phyloP scores from a whole-genome alignment of 1,140 invertebrate genomes.

The Littorina saxatilis region DNA sequence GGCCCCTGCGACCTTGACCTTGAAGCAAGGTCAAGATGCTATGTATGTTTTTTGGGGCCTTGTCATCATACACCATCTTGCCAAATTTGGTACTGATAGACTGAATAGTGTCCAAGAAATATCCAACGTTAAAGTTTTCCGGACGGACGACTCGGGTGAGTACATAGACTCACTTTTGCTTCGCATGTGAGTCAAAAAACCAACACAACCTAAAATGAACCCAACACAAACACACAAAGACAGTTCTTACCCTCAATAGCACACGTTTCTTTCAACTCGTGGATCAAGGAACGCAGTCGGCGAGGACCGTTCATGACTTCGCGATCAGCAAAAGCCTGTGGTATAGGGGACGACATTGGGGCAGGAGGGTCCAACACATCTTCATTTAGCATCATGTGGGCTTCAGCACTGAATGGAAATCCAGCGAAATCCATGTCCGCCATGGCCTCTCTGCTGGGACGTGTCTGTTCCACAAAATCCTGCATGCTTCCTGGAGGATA shows the following conservation, averaged over 20 bases:
- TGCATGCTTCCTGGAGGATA: not conserved
- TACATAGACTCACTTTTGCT: too few species aligned
- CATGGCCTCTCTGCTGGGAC: conserved; percentile 4
- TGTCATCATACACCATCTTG: too few species aligned
- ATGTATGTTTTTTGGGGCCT: too few species aligned
- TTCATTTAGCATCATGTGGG: not conserved
- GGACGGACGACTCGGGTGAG: too few species aligned
- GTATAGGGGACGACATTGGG: not conserved
- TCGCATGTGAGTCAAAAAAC: too few species aligned
- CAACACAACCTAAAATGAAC: too few species aligned
- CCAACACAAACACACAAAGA: too few species aligned
- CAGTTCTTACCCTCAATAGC: conserved; percentile 51
- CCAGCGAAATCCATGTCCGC: not conserved
- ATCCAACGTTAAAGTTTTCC: too few species aligned
- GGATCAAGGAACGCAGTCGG: conserved; percentile 52
- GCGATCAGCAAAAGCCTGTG: not conserved
- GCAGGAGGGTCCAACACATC: conserved; percentile 2
- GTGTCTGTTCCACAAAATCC: not conserved
- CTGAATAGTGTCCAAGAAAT: too few species aligned
- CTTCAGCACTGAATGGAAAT: not conserved
- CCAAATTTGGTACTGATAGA: too few species aligned
- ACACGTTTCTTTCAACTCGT: conserved; percentile 58
- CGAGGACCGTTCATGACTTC: conserved; percentile 47
- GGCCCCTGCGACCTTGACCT: too few species aligned
- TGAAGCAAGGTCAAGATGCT: too few species aligned